Percentiles rank a stretch among this genome's conserved stretches.
Conservation (phyloP, 1,140 invertebrate genomes). For the Helicoverpa zea region DNA sequence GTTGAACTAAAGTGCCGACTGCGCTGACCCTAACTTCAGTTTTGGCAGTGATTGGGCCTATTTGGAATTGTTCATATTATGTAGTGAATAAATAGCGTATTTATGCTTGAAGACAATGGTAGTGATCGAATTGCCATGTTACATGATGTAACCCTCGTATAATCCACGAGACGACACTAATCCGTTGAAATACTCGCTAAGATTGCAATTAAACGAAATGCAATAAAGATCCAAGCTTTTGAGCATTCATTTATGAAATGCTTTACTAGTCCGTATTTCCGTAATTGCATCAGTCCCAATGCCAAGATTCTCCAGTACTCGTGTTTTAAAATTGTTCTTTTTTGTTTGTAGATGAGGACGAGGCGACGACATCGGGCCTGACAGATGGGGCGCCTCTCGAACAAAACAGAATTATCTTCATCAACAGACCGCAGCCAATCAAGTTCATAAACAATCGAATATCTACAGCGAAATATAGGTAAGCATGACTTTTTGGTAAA, state of each 20-base stretch:
- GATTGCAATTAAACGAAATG: too few species aligned
- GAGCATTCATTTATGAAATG: background rate
- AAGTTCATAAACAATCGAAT: constrained; percentile 96
- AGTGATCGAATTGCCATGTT: too few species aligned
- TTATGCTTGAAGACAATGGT: too few species aligned
- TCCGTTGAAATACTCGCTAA: too few species aligned
- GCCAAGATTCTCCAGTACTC: background rate
- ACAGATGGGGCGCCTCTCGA: constrained; percentile 86
- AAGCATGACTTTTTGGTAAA: background rate
- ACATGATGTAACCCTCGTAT: too few species aligned
- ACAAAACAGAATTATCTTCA: constrained; percentile 92
- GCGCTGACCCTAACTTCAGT: too few species aligned
- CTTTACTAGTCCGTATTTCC: background rate
- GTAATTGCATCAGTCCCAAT: background rate
- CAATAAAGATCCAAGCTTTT: background rate
- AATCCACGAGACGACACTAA: too few species aligned
- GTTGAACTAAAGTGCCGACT: too few species aligned
- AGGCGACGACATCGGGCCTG: constrained; percentile 87
- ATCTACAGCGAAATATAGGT: constrained; percentile 98
- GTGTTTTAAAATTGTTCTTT: background rate
- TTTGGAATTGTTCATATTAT: too few species aligned
- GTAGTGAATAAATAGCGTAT: too few species aligned
- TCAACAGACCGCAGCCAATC: constrained; percentile 94
- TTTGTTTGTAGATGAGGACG: constrained; percentile 88
- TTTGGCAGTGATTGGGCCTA: too few species aligned